phyloP scores from a whole-genome alignment of 2,113 vertebrate species.

The Panthera tigris region DNA sequence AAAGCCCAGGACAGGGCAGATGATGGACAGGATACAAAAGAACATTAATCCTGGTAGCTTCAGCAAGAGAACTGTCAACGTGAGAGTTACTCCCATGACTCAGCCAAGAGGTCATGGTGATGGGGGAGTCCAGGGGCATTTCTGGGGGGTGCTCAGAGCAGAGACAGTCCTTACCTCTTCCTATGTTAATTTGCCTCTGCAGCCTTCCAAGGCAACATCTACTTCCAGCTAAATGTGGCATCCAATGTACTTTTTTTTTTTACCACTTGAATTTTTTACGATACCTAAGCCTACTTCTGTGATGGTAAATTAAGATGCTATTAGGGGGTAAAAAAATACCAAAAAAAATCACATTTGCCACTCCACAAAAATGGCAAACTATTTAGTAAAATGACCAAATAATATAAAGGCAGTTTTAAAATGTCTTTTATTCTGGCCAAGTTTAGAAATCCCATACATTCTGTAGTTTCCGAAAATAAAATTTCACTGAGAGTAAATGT shows the following conservation, averaged over 20 bases:
- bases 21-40: background rate
- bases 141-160: background rate
- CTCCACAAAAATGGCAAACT: background rate
- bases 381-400: background rate
- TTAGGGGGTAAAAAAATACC: background rate
- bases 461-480: background rate
- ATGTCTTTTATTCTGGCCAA: background rate
- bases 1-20: background rate
- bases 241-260: background rate
- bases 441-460: background rate
- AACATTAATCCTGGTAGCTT: background rate
- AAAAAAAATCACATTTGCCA: background rate
- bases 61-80: background rate
- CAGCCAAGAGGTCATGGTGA: fast-evolving
- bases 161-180: background rate
- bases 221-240: background rate
- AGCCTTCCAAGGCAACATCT: background rate
- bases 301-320: background rate
- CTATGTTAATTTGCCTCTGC: background rate
- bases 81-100: background rate
- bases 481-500: background rate
- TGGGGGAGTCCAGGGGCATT: background rate
- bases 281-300: background rate
- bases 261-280: background rate
- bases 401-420: background rate